Conservation (phyloP, 2,113 vertebrate genomes). For the Pseudopodoces humilis region DNA sequence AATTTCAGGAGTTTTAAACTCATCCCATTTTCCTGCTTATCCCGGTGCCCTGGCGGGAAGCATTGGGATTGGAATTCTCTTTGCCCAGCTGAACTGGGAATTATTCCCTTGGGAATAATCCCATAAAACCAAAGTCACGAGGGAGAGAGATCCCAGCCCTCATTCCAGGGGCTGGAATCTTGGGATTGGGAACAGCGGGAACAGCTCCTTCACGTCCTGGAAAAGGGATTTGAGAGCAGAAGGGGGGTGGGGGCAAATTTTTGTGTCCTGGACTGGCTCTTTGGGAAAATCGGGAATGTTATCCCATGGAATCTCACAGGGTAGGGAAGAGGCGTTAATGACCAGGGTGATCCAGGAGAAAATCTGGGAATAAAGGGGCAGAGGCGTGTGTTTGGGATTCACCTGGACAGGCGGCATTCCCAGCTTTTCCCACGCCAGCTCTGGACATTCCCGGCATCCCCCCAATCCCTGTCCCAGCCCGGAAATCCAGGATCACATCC, state of each 20-base stretch:
- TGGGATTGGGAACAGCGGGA: fast-evolving
- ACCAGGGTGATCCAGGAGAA: background rate
- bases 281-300: background rate
- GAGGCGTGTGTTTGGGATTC: background rate
- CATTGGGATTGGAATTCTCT: background rate
- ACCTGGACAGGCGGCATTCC: background rate
- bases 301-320: background rate
- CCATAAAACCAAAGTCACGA: background rate
- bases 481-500: background rate
- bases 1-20: background rate
- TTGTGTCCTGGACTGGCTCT: background rate
- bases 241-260: fast-evolving
- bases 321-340: background rate
- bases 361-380: background rate
- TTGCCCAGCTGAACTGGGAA: background rate
- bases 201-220: background rate
- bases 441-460: background rate
- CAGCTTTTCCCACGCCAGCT: background rate
- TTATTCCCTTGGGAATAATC: background rate
- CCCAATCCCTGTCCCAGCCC: background rate
- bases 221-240: background rate
- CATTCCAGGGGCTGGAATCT: background rate
- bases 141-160: background rate
- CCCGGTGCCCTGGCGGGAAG: background rate
- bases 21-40: background rate